Conservation (phyloP, 2,113 vertebrate species). For the Microtus pennsylvanicus region DNA sequence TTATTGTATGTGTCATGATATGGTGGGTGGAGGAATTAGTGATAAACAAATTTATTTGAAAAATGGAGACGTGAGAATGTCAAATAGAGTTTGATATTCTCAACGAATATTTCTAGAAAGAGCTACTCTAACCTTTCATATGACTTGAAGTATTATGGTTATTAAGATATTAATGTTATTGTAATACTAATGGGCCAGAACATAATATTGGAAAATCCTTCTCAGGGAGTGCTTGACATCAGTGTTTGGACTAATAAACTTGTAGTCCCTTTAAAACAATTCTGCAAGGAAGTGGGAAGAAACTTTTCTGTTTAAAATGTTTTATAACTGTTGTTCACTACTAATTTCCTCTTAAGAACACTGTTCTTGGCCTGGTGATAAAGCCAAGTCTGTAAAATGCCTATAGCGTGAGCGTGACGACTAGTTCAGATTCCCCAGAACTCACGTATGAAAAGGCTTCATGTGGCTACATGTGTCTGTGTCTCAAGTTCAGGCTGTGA, state of each 20-base stretch:
- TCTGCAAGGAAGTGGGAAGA: not conserved
- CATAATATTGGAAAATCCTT: not conserved
- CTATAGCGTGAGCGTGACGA: no score
- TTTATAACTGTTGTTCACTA: not conserved
- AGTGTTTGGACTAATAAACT: not conserved
- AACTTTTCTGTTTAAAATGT: not conserved
- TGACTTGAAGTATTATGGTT: not conserved
- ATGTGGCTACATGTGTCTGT: not conserved
- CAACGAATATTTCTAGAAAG: not conserved
- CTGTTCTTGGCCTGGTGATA: not conserved
- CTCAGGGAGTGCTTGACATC: not conserved
- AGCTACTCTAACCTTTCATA: not conserved
- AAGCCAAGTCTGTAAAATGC: not conserved
- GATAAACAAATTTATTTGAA: not conserved
- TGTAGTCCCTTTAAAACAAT: not conserved
- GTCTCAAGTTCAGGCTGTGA: not conserved
- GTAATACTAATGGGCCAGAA: not conserved
- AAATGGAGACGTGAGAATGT: not conserved
- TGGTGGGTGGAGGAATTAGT: not conserved
- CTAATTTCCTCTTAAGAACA: conserved; percentile 20
- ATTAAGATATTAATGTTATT: conserved; percentile 4
- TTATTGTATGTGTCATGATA: not conserved
- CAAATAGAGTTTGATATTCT: not conserved
- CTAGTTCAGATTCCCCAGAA: not conserved
- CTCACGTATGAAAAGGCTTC: not conserved